phyloP scores from a whole-genome alignment of 2,797 vertebrate species.

The Semotilus atromaculatus region DNA sequence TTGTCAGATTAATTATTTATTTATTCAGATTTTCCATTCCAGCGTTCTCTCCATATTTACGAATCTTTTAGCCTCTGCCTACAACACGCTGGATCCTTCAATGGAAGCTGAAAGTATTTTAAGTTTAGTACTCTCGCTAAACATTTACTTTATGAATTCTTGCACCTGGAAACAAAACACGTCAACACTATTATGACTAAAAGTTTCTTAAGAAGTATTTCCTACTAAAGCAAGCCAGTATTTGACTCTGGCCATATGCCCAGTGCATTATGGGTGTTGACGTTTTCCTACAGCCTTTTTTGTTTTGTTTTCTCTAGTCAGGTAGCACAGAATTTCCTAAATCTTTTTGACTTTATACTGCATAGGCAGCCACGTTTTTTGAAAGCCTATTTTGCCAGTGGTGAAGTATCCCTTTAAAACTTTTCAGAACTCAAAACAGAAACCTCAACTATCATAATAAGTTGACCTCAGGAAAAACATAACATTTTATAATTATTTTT shows the following conservation, averaged over 20 bases:
- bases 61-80: background rate
- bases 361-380: background rate
- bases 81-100: background rate
- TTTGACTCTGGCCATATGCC: background rate
- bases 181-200: background rate
- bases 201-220: background rate
- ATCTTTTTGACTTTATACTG: background rate
- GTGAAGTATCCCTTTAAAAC: background rate
- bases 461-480: background rate
- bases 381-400: background rate
- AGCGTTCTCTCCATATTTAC: background rate
- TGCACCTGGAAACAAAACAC: background rate
- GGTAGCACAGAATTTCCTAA: background rate
- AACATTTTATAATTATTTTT: no score
- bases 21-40: background rate
- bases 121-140: no score
- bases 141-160: background rate
- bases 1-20: background rate
- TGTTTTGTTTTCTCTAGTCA: background rate
- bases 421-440: background rate
- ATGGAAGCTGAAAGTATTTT: background rate
- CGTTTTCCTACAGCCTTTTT: background rate
- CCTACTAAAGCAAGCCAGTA: background rate
- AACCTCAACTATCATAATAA: background rate
- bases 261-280: background rate